Evolutionary conservation across 1,140 invertebrate species (phyloP), one percentile per base, ranked within the genome.

Genomic region (Drosophila leontia): DNA sequence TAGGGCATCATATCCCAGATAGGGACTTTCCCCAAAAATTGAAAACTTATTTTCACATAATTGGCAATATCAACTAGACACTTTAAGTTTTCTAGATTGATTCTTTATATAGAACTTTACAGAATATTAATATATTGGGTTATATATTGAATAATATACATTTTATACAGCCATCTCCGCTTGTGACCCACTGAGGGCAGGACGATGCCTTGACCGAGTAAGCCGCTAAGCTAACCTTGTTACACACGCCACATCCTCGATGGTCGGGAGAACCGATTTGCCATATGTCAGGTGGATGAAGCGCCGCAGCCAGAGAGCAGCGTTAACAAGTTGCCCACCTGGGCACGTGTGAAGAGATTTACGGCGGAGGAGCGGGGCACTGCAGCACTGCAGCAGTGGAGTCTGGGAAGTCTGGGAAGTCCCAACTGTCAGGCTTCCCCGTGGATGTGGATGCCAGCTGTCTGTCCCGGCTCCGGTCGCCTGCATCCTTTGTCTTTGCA

Each of bases 241-340:
- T 83, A 76, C 78, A 75, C 53, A 64, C 59, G 62, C 79, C 74
- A 63, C 67, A 55, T 56, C 47, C 72, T 62, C 26, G 55, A 76
- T 50, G 63, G 47, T 44, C 48, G 48, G 48, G 34, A 51, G 60
- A 79, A 74, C 76, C 76, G 76, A 79, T 79, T 79, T 79, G 77
- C 57, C 75, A 68, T 77, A 67, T 77, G 75, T 77, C 75, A 77
- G 75, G 41, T 68, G 63, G 62, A 68, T 77, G 74, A 77, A 67
- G 41, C 32, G 48, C 47, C 13, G 42, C 58, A 58, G 59, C 60
- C 19, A 57, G 3, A 37, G 48, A 65, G 67, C 63, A 62, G 47
- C 78, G 67, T 81, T 85, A 85, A 84, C 82, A 83, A 83, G 70
- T 84, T 80, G 77, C 80, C 80, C 80, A 68, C 75, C 81, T 77